phyloP scores from a whole-genome alignment of 1,140 invertebrate species.

The Dendroctonus valens region DNA sequence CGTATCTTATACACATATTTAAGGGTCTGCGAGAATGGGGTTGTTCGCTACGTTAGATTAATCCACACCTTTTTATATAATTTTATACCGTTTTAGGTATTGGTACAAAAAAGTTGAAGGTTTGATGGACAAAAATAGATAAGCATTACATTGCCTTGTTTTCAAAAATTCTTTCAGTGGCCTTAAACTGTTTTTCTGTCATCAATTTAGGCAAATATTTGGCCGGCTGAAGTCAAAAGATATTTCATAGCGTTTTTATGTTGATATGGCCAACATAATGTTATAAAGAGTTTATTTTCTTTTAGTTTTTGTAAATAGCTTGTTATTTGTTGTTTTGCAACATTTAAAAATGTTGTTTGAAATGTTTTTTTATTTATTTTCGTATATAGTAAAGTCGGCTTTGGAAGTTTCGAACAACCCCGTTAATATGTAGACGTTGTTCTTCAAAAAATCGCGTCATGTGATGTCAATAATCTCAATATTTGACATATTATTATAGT shows the following conservation, averaged over 20 bases:
- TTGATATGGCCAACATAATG: neutral
- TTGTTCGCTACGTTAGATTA: conserved; percentile 4
- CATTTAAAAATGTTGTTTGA: no score
- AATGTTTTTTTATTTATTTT: conserved; percentile 18
- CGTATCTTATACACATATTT: conserved; percentile 49
- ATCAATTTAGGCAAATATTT: no score
- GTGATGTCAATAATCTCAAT: conserved; percentile 51
- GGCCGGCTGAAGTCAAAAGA: no score
- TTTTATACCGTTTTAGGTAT: conserved; percentile 39
- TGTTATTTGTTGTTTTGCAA: conserved; percentile 20
- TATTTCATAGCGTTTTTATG: no score
- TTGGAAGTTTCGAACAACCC: conserved; percentile 20
- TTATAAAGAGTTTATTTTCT: conserved; percentile 39
- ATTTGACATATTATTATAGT: conserved; percentile 45
- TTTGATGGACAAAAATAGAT: conserved; percentile 5
- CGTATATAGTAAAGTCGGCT: neutral
- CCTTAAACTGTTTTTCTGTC: no score
- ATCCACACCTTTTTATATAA: conserved; percentile 15
- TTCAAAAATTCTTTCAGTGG: no score
- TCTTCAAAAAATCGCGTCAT: conserved; percentile 48
- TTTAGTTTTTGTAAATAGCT: conserved; percentile 30
- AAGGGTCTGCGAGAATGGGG: conserved; percentile 32
- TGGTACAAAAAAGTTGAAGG: conserved; percentile 26
- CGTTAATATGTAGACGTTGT: conserved; percentile 35
- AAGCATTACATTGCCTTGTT: no score